phyloP scores from a whole-genome alignment of 1,140 invertebrate species.

The Drosophila nikananu region DNA sequence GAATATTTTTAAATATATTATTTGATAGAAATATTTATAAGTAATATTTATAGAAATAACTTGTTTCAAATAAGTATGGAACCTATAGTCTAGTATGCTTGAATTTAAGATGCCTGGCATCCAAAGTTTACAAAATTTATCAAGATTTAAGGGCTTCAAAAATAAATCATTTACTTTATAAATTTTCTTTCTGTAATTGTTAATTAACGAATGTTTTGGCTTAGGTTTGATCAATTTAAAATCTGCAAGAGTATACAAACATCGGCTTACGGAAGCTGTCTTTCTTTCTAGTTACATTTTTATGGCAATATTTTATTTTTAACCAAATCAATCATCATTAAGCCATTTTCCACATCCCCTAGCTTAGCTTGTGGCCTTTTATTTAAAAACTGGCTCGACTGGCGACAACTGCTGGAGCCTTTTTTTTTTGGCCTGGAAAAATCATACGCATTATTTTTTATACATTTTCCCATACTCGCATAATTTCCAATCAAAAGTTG shows the following conservation, averaged over 20 bases:
- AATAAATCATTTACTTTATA: background rate
- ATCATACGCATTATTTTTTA: constrained; percentile 1
- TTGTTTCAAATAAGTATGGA: too few relatives aligned
- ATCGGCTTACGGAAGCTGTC: too few relatives aligned
- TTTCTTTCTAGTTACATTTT: background rate
- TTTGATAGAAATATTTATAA: too few relatives aligned
- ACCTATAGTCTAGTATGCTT: background rate
- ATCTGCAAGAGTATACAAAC: too few relatives aligned
- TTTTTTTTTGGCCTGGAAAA: constrained; percentile 21
- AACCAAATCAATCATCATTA: constrained; percentile 2
- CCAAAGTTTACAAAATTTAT: background rate
- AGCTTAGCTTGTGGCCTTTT: background rate
- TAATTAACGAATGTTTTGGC: too few relatives aligned
- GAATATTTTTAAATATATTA: too few relatives aligned
- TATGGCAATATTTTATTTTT: background rate
- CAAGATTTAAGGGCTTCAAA: background rate
- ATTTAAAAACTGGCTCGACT: constrained; percentile 20
- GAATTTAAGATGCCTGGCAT: background rate
- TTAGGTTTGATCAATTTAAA: too few relatives aligned
- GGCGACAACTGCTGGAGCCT: background rate
- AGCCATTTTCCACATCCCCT: too few relatives aligned
- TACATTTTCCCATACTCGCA: constrained; percentile 16
- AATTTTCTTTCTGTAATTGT: background rate
- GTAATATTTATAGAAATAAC: background rate
- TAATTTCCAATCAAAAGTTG: constrained; percentile 38